Percentiles rank a stretch among this genome's conserved stretches.
phyloP scores from a whole-genome alignment of 2,888 invertebrate genomes.

The Polydrusus pterygomalis region DNA sequence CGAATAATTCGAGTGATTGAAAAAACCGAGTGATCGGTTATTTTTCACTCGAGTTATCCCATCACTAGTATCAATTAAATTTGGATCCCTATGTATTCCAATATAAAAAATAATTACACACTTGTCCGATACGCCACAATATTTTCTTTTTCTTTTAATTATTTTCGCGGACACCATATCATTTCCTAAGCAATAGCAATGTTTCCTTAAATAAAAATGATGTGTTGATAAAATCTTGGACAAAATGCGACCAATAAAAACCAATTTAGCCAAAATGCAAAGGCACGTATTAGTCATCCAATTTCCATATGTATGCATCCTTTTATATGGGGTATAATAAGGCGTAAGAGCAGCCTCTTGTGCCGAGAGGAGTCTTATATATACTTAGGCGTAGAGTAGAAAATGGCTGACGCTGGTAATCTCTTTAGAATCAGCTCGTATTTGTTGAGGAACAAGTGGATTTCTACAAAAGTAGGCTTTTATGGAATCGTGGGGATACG shows the following conservation, averaged over 20 bases:
- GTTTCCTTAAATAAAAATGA: no score
- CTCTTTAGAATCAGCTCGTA: constrained; percentile 38
- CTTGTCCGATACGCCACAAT: no score
- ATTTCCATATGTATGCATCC: constrained; percentile 42
- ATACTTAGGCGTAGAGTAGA: constrained; percentile 14
- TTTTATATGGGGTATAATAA: neutral
- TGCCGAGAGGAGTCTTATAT: constrained; percentile 29
- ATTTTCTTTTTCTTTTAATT: no score
- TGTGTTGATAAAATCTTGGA: no score
- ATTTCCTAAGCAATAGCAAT: no score
- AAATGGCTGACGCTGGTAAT: constrained; percentile 44
- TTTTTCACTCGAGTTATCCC: no score
- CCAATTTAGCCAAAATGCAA: constrained; percentile 25
- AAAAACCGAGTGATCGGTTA: no score
- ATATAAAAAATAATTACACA: no score
- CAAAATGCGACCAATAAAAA: neutral
- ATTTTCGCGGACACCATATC: no score
- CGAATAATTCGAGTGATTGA: no score
- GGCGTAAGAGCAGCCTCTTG: constrained; percentile 17
- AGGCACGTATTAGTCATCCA: constrained; percentile 29
- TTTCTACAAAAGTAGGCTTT: constrained; percentile 40
- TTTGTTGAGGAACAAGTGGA: constrained; percentile 41
- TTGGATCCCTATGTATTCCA: no score
- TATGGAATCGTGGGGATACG: constrained; percentile 21
- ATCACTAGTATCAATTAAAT: no score